Conservation (phyloP, 2,888 invertebrate species). For the Agrochola macilenta region DNA sequence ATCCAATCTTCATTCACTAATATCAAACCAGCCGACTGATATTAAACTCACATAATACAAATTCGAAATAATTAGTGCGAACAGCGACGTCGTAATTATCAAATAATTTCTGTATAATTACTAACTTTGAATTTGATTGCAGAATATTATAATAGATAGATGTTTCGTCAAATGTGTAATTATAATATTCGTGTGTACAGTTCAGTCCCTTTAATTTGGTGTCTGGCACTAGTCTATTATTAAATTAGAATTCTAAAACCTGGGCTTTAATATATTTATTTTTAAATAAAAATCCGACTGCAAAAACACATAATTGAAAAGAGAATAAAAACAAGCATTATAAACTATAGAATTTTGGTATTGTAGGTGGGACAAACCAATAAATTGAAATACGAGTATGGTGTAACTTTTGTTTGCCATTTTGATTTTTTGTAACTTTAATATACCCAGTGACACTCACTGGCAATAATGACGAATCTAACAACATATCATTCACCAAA, state of each 20-base stretch:
- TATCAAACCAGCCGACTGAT: background rate
- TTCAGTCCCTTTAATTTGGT: background rate
- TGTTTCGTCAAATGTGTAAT: conserved; percentile 16
- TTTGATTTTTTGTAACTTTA: too few species aligned
- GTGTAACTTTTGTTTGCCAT: too few species aligned
- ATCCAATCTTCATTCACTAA: background rate
- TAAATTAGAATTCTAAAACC: background rate
- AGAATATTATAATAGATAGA: background rate
- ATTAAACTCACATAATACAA: background rate
- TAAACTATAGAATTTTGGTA: too few species aligned
- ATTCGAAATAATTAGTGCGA: conserved; percentile 16
- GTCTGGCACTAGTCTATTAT: conserved; percentile 1
- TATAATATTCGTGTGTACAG: background rate
- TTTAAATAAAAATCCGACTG: too few species aligned
- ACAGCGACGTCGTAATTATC: background rate
- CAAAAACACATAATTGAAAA: too few species aligned
- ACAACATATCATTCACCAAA: too few species aligned
- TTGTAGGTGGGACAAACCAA: too few species aligned
- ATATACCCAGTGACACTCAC: too few species aligned
- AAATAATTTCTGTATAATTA: conserved; percentile 13
- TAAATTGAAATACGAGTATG: too few species aligned
- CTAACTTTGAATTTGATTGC: conserved; percentile 12
- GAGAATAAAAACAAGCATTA: too few species aligned
- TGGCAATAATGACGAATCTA: too few species aligned
- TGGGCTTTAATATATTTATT: background rate